Evolutionary conservation across 2,888 invertebrate species (phyloP), one percentile per base, ranked within the genome.

Genomic region (Cephus sareptanus): DNA sequence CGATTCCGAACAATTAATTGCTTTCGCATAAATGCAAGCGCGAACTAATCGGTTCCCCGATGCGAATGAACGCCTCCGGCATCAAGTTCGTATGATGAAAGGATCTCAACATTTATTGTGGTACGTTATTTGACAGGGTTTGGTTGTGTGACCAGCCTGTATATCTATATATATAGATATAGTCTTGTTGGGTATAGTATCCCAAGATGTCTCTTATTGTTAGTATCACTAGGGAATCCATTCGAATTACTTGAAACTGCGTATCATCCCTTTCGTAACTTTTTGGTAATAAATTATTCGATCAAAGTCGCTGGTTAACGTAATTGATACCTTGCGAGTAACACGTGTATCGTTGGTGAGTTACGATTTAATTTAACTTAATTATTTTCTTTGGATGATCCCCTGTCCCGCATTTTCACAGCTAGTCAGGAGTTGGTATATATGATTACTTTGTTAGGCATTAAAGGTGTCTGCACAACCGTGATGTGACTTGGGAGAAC

Each of bases 1-100:
- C 23, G 56, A 56, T 56, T 23, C 23, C 9, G 4, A 56, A 75
- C 82, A 80, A 87, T 86, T 87, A 87, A 87, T 87, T 85, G 86
- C 86, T 80, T 83, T 84, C 83, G 83, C 82, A 85, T 82, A 82
- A 84, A 79, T 83, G 79, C 78, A 30, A 77, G 78, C 79, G 77
- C 30, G 77, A 78, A 78, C 68, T 76, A 70, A 77, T 23, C 23
- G 56, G 0, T 23, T 56, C 23, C 23, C 56, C 23, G 0, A 23
- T 56, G 23, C 9, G 56, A 56, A 56, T 23, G 9, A 9, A 56
- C 9, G 56, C 56, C 56, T 23, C 2, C 23, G 23, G 56, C 2
- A 23, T 15, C 2, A 56, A 23, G 0, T 15, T 56, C 2, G 56
- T 9, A 9, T 9, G 56, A 56, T 56, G 2, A 56, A 56, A 56